Conservation (phyloP, 1,140 invertebrate species). For the Ceratina australensis region DNA sequence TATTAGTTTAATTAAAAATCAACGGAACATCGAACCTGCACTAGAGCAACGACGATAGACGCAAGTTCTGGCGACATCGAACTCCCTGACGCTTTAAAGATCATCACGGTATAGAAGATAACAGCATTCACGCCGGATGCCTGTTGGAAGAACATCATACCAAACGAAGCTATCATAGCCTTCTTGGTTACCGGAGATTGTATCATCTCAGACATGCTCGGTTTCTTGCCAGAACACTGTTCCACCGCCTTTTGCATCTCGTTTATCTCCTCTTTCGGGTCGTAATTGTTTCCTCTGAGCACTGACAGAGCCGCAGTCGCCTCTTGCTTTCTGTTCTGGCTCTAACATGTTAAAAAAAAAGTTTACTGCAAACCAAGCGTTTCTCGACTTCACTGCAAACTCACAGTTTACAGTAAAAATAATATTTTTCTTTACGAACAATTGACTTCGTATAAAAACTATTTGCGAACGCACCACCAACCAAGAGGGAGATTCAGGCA, state of each 20-base stretch:
- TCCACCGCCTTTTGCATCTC: slow-evolving; percentile 82
- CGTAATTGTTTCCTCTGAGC: slow-evolving; percentile 82
- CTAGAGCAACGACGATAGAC: slow-evolving; percentile 88
- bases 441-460: neutral
- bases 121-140: slow-evolving; percentile 91
- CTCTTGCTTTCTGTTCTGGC: slow-evolving; percentile 75
- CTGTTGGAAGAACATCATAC: slow-evolving; percentile 91
- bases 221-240: slow-evolving; percentile 74
- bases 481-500: slow-evolving; percentile 92
- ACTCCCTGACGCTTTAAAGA: slow-evolving; percentile 87
- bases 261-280: slow-evolving; percentile 79
- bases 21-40: slow-evolving; percentile 82
- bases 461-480: slow-evolving; percentile 79
- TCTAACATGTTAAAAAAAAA: slow-evolving; percentile 48
- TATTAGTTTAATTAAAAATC: neutral
- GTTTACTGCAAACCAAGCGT: no score
- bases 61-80: slow-evolving; percentile 83
- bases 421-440: no score
- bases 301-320: slow-evolving; percentile 81
- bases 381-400: no score
- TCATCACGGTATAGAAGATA: slow-evolving; percentile 90
- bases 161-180: slow-evolving; percentile 86
- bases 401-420: no score
- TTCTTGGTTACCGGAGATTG: slow-evolving; percentile 81
- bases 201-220: slow-evolving; percentile 81